Conservation (phyloP, 2,113 vertebrate species). For the Pholis gunnellus region DNA sequence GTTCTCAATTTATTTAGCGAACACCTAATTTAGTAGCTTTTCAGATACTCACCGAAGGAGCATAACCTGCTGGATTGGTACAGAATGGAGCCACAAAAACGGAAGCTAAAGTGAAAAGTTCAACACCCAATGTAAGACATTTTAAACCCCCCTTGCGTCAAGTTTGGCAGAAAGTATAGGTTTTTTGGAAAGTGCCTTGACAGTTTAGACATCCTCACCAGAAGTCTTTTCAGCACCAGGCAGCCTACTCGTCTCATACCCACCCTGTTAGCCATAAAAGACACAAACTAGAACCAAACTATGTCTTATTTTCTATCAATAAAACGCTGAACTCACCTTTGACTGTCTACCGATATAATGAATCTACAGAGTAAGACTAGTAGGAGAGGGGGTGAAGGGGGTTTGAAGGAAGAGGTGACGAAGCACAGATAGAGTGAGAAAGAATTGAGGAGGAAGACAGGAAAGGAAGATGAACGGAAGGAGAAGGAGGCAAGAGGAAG, state of each 20-base stretch:
- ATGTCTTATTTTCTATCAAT: conserved; percentile 1
- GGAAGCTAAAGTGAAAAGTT: conserved; percentile 4
- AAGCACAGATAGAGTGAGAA: not conserved
- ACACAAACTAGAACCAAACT: conserved; percentile 20
- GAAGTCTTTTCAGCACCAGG: not conserved
- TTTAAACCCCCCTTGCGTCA: not conserved
- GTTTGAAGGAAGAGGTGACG: not conserved
- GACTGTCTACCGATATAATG: not conserved
- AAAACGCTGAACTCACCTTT: conserved; percentile 11
- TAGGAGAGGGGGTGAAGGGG: not conserved
- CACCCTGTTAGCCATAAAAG: not conserved
- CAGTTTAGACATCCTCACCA: conserved; percentile 9
- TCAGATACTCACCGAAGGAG: not conserved
- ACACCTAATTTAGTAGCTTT: conserved; percentile 2
- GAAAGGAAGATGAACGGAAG: not conserved
- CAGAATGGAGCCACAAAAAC: not conserved
- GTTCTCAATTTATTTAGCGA: conserved; percentile 10
- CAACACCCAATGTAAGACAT: not conserved
- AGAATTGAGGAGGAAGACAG: not conserved
- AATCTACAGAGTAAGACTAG: conserved; percentile 8
- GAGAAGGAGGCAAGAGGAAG: not conserved
- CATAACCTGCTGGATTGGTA: not conserved
- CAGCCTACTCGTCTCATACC: not conserved
- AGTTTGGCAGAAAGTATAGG: not conserved
- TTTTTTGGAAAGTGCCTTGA: not conserved